Base-by-base conservation (phyloP, 1,140 invertebrate genomes). In the Semibalanus balanoides region DNA sequence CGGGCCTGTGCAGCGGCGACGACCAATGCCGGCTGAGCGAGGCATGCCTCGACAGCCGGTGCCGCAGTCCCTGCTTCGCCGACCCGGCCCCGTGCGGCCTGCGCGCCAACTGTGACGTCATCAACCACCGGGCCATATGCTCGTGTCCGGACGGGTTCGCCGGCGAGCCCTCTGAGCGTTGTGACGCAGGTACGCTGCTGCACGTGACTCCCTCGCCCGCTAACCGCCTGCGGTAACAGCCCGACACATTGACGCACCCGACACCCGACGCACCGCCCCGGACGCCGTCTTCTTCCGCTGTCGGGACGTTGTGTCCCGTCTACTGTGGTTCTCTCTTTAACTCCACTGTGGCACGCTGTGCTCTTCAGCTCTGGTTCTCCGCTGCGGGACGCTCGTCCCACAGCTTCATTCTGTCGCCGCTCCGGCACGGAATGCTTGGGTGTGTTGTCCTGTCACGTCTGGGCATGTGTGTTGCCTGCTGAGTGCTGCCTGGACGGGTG, bases 121-220 rank as follows among this genome's bases (percentile, higher is more conserved):
- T 80, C 74, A 88, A 89, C 78, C 93, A 95, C 81, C 88, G 88
- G 78, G 90, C 90, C 11, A 86, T 90, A 30, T 96, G 94, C 79
- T 90, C 91, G 78, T 96, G 93, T 82, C 88, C 89, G 35, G 87
- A 90, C 7, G 88, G 91, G 25, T 95, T 90, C 81, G 84, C 87
- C 51, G 92, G 93, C 74, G 88, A 94, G 84, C 91, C 93, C 9
- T 86, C 90, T 78, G 86, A 89, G 5, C 83, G 85, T 30, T 96
- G 94, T 74, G 76, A 75, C 31, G 75, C 76, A 80, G 79, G 79
- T 80, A 79, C 75, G 43, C 30, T 30, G 70, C 30, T 30, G 70
- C 30, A 64, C 51, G 51, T 3, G 11, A 64, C 9, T 40, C 7
- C 51, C 11, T n/a, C 51, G 51, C 22, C 22, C 14, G 14, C 51